A percentile compares a stretch with the other conserved stretches of the same genome.
Evolutionary conservation across 2,888 invertebrate species (phyloP).

Genomic region (Sarcophaga caerulescens): DNA sequence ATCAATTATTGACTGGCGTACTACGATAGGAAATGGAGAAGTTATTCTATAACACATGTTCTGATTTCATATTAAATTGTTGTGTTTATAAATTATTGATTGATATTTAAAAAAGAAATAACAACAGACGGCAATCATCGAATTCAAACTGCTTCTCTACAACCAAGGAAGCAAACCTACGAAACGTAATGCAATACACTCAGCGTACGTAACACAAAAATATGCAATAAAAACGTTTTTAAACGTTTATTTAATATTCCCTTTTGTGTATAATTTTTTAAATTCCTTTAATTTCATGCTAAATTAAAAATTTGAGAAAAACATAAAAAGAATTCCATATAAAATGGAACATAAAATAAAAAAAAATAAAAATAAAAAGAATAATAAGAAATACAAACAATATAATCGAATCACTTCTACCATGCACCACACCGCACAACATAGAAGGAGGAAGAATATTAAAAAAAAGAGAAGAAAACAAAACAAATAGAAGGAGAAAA

Average conservation of each 20-base stretch:
- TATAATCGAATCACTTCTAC: conserved; percentile 58
- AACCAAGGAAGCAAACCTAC: background rate
- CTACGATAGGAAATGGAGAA: too few relatives aligned
- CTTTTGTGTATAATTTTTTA: conserved; percentile 64
- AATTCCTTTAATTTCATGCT: conserved; percentile 74
- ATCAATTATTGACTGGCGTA: too few relatives aligned
- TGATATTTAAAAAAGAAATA: too few relatives aligned
- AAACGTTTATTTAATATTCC: conserved; percentile 32
- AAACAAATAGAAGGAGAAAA: conserved; percentile 43
- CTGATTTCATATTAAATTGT: too few relatives aligned
- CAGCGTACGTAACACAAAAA: background rate
- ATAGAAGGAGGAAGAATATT: conserved; percentile 7
- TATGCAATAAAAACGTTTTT: conserved; percentile 60
- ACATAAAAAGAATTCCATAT: conserved; percentile 37
- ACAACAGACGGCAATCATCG: too few relatives aligned
- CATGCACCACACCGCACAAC: background rate
- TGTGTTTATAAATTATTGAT: background rate
- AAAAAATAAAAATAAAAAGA: conserved; percentile 49
- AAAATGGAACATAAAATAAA: conserved; percentile 29
- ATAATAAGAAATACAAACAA: conserved; percentile 58
- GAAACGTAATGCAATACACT: conserved; percentile 18
- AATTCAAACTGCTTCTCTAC: too few relatives aligned
- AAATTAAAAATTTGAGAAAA: conserved; percentile 72
- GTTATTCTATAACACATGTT: too few relatives aligned
- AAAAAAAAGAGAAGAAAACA: conserved; percentile 36